phyloP scores from a whole-genome alignment of 2,113 vertebrate genomes.

The Equus quagga region DNA sequence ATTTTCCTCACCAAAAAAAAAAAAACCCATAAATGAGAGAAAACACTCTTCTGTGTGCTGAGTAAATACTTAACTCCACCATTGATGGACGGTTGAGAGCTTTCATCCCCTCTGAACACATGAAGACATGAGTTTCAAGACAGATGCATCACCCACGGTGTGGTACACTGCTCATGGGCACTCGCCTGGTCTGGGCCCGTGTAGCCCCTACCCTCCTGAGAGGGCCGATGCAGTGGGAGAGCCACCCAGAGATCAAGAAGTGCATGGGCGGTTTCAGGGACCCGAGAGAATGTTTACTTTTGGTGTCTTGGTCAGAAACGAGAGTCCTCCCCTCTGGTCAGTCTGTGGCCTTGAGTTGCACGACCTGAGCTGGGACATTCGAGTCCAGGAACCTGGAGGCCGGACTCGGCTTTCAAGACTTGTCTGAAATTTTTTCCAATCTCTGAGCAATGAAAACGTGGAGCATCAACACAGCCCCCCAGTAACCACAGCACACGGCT shows the following conservation, averaged over 20 bases:
- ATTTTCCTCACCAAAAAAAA: background rate
- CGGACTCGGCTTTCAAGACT: rapidly evolving
- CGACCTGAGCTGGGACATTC: rapidly evolving
- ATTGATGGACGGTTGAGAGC: rapidly evolving
- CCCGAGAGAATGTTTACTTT: background rate
- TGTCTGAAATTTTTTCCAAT: rapidly evolving
- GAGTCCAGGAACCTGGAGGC: rapidly evolving
- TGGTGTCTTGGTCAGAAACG: rapidly evolving
- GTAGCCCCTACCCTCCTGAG: rapidly evolving
- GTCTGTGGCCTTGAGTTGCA: rapidly evolving
- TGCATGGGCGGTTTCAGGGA: rapidly evolving
- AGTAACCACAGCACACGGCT: rapidly evolving
- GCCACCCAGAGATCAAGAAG: background rate
- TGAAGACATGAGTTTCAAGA: rapidly evolving
- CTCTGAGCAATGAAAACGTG: rapidly evolving
- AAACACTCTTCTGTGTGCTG: background rate
- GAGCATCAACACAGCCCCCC: rapidly evolving
- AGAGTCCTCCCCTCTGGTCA: rapidly evolving
- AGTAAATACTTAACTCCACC: rapidly evolving
- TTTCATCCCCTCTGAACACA: rapidly evolving
- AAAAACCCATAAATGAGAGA: rapidly evolving
- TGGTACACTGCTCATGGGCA: rapidly evolving
- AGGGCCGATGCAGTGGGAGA: rapidly evolving
- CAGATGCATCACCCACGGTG: rapidly evolving
- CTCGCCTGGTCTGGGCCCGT: rapidly evolving